Evolutionary conservation across 2,113 vertebrate species (phyloP), one percentile per base, ranked within the genome.

Genomic region (Melanostigma gelatinosum): DNA sequence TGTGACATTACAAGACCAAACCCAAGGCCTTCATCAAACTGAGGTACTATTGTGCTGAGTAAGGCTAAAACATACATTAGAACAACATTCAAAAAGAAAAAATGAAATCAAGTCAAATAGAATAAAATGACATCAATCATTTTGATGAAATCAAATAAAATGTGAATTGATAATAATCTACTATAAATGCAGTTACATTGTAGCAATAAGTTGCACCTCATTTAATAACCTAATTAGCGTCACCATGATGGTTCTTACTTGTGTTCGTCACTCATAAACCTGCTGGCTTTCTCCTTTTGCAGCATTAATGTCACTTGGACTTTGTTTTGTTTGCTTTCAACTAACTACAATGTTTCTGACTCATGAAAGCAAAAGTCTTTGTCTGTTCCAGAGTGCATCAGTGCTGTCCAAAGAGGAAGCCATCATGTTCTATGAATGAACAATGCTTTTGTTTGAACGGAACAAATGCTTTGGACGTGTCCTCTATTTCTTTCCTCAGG

Each of bases 1-100:
- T 22, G 12, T 15, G 69, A 22, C 36, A 78, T 82, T 77, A 69
- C 84, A 80, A 32, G 20, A 27, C 13, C 15, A 67, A 71, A 42
- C 44, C 34, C 29, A 4, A 6, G 8, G 4, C 61, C 16, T 18
- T 50, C 8, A 46, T 7, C 2, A 24, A 16, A 48, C 44, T 1
- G 22, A 62, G 32, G 32, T 13, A 18, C 60, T 10, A 38, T 36
- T n/a, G 42, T 46, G 8, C 29, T 36, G n/a, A 11, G 2, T 48
- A 12, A 36, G 29, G 11, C 9, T 29, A 52, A 50, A 20, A 69
- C 52, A 68, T 34, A 6, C 29, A 34, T 50, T 22, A 68, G 18
- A 40, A 1, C 24, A 40, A 40, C 46, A 36, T 69, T 69, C 32
- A 36, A 38, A 40, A 71, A 18, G 20, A 13, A 44, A 44, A 5